These are phyloP conservation scores for Calephelis virginiensis DNA, from an alignment of 1,140 invertebrate genomes.

Conservation along the genomic window DNA sequence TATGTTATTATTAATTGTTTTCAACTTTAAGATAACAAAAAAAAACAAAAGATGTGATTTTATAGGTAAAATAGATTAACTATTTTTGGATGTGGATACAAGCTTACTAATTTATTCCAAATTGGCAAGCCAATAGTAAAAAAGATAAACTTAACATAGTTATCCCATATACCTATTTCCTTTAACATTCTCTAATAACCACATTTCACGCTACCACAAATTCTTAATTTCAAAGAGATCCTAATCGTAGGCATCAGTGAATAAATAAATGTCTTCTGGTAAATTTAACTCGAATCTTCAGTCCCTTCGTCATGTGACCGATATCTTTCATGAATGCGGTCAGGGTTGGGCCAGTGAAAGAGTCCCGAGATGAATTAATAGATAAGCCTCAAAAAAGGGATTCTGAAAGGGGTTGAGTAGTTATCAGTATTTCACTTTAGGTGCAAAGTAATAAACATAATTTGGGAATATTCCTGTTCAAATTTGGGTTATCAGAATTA, in stretches of 20 bases:
- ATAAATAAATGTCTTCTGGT: conserved; percentile 76
- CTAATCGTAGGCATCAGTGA: conserved; percentile 62
- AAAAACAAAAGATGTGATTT: too few species aligned
- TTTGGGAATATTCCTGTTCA: conserved; percentile 4
- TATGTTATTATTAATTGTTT: too few species aligned
- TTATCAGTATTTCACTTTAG: conserved; percentile 36
- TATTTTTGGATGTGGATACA: too few species aligned
- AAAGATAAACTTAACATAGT: background rate
- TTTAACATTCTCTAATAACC: conserved; percentile 3
- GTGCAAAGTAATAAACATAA: conserved; percentile 34
- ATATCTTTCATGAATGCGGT: conserved; percentile 69
- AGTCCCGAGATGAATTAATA: conserved; percentile 75
- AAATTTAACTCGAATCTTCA: conserved; percentile 73
- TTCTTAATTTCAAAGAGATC: conserved; percentile 49
- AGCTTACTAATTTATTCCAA: too few species aligned
- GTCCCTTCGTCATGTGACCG: conserved; percentile 65
- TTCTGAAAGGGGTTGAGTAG: conserved; percentile 43
- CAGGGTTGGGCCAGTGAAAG: conserved; percentile 56
- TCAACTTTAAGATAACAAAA: too few species aligned
- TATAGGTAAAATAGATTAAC: too few species aligned
- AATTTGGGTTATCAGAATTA: conserved; percentile 14
- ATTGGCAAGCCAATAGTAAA: too few species aligned
- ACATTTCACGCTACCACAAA: conserved; percentile 12
- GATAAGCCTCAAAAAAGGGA: conserved; percentile 71
- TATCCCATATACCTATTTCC: background rate